Evolutionary conservation across 1,140 invertebrate species (phyloP), one percentile per base, ranked within the genome.

Genomic region (Vanessa atalanta): DNA sequence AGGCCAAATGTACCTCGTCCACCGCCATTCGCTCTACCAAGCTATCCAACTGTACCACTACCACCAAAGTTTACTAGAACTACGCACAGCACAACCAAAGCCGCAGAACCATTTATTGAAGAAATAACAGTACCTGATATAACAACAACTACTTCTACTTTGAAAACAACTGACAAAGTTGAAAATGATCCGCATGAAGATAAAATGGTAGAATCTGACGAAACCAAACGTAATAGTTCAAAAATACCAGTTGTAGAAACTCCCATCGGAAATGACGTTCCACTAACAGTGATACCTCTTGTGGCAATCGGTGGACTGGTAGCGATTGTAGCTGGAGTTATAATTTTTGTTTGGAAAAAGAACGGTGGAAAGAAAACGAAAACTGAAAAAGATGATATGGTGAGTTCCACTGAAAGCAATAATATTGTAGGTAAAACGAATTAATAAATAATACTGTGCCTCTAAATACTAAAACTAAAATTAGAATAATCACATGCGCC

Each of bases 361-460:
- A 88, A 90, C 50, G 77, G 77, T 65, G 66, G 76, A 6, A 79
- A 79, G 13, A 87, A 85, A 74, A 71, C 81, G 7, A 86, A 85
- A 23, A 88, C 79, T 12, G 89, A 89, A 66, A 92, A 93, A 73
- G 91, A 93, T 61, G 89, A 91, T 53, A 93, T 91, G 91, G 91
- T 91, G 65, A 88, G 89, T 85, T 43, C 4, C 37, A 61, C 15
- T 9, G 1, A 4, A 57, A 23, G 7, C 5, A n/a, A 16, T 16
- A 9, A 20, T 53, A 23, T 9, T 55, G 5, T 20, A 55, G 20
- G 2, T 26, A 57, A 12, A 12, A 57, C 53, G 15, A 14, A 15
- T 43, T 43, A 3, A 43, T 43, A 5, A 5, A 43, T 43, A 43
- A 43, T 1, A 20, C 20, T 16, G 20, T 12, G 51, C n/a, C 16